These are phyloP conservation scores for Stegodyphus mimosarum DNA, from an alignment of 1,140 invertebrate genomes.

Conservation along the genomic window DNA sequence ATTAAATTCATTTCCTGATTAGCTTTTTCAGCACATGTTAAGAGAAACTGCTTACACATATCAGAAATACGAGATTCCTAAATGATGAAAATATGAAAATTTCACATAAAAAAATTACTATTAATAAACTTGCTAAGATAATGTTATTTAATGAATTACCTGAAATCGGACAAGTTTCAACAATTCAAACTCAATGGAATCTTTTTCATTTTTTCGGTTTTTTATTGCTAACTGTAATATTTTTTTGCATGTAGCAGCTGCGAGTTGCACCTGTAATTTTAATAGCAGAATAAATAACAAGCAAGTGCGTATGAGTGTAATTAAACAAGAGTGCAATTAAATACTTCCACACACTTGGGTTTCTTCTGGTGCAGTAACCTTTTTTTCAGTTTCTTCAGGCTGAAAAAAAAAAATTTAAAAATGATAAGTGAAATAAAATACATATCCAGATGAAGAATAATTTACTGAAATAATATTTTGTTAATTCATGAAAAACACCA, in stretches of 20 bases:
- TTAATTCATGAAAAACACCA: no score
- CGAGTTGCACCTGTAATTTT: not conserved
- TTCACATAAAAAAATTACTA: not conserved
- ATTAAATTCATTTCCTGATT: not conserved
- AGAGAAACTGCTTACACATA: slow-evolving; percentile 4
- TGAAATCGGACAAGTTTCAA: slow-evolving; percentile 37
- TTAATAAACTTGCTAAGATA: not conserved
- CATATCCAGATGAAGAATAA: no score
- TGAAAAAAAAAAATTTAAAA: no score
- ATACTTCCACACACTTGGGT: no score
- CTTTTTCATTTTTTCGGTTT: slow-evolving; percentile 16
- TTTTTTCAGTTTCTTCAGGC: no score
- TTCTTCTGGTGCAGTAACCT: no score
- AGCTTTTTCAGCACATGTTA: not conserved
- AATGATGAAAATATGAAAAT: not conserved
- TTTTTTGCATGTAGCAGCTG: not conserved
- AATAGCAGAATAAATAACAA: no score
- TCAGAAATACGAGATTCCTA: slow-evolving; percentile 15
- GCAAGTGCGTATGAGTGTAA: no score
- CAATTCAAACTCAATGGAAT: slow-evolving; percentile 25
- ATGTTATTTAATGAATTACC: not conserved
- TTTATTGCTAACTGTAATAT: not conserved
- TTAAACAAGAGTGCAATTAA: no score
- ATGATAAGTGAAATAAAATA: no score
- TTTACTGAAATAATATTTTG: no score